phyloP scores from a whole-genome alignment of 2,797 vertebrate genomes.

The Sarcoramphus papa region DNA sequence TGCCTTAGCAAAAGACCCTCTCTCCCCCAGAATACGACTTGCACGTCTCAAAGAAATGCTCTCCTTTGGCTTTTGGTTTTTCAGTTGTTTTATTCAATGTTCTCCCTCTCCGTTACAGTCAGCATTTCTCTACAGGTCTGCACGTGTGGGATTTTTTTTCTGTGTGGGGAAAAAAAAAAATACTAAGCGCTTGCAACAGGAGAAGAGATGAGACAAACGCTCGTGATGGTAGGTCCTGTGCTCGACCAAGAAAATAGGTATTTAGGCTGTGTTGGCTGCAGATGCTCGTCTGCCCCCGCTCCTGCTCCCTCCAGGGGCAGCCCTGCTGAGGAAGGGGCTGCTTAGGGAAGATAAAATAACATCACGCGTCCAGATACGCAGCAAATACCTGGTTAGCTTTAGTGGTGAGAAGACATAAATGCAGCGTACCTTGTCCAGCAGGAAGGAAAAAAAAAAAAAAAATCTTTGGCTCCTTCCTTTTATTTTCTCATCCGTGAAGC shows the following conservation, averaged over 20 bases:
- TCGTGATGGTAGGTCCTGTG: not conserved
- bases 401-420: rapidly evolving
- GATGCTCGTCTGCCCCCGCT: too few relatives aligned
- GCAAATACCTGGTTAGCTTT: not conserved
- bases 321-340: not conserved
- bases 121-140: not conserved
- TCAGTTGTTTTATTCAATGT: rapidly evolving
- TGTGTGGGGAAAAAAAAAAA: too few relatives aligned
- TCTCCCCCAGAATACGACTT: not conserved
- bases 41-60: rapidly evolving
- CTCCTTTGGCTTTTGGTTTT: too few relatives aligned
- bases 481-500: rapidly evolving
- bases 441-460: not conserved
- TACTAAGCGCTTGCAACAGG: not conserved
- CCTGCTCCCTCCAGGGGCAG: not conserved
- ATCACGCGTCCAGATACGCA: rapidly evolving
- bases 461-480: not conserved
- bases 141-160: rapidly evolving
- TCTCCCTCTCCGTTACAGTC: not conserved
- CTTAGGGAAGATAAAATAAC: not conserved
- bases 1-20: not conserved
- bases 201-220: not conserved
- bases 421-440: not conserved
- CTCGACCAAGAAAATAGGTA: not conserved
- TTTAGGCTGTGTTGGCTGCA: not conserved